Evolutionary conservation across 2,797 vertebrate species (phyloP).

Genomic region (Artibeus jamaicensis): DNA sequence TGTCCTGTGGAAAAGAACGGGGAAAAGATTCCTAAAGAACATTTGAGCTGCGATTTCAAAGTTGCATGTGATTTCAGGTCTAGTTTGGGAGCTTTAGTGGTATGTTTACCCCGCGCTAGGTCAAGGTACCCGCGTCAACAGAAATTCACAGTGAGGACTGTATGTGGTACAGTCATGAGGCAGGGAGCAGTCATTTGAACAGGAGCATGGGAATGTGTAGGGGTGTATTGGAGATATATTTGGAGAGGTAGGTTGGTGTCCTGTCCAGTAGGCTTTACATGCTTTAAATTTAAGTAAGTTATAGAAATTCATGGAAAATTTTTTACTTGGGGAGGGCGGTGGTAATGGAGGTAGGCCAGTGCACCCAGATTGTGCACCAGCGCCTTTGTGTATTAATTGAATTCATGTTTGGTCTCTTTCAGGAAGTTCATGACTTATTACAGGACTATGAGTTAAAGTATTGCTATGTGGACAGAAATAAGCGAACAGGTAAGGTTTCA

Average conservation of each 20-base stretch:
- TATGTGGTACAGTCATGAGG: background rate
- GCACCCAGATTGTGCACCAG: background rate
- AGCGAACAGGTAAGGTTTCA: constrained; percentile 94
- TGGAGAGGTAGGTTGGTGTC: background rate
- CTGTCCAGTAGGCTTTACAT: background rate
- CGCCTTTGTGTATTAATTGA: background rate
- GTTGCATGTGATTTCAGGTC: background rate
- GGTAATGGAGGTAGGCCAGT: background rate
- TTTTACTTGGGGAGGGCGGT: background rate
- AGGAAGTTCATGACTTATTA: constrained; percentile 97
- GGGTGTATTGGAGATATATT: background rate
- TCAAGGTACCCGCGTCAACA: background rate
- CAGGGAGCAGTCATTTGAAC: background rate
- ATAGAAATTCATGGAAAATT: background rate
- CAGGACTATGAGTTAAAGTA: constrained; percentile 97
- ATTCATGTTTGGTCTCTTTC: constrained; percentile 64
- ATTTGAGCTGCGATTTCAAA: background rate
- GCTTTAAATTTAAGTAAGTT: background rate
- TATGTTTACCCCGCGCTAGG: background rate
- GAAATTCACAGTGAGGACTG: background rate
- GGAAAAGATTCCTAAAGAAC: background rate
- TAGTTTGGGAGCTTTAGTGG: background rate
- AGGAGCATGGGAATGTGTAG: background rate
- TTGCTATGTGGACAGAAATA: constrained; percentile 98
- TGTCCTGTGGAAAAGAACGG: background rate